Percentiles rank a stretch among this genome's conserved stretches.
Conservation (phyloP, 2,797 vertebrate species). For the Malacoctenus gilli region DNA sequence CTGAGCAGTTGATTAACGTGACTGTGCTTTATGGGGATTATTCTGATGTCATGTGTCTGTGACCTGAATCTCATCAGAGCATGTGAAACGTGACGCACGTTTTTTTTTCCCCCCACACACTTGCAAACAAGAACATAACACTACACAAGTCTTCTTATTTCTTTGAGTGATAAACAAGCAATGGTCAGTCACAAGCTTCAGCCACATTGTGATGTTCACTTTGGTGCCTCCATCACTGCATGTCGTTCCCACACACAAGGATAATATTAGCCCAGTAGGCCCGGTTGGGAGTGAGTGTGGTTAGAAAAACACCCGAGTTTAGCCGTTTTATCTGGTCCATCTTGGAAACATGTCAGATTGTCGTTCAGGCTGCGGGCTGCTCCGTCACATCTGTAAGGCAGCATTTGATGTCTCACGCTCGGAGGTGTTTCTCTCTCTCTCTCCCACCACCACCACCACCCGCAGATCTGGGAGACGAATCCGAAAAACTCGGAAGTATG, state of each 20-base stretch:
- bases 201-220: no score
- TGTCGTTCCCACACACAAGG: no score
- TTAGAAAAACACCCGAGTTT: background rate
- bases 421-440: slow-evolving; percentile 7
- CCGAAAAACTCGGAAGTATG: slow-evolving; percentile 94
- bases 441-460: no score
- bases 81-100: background rate
- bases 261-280: background rate
- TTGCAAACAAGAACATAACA: background rate
- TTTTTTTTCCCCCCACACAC: no score
- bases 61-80: background rate
- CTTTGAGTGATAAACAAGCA: no score
- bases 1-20: background rate
- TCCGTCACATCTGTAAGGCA: background rate
- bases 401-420: slow-evolving; percentile 7
- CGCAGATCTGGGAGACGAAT: slow-evolving; percentile 88
- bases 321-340: background rate
- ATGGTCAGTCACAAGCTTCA: no score
- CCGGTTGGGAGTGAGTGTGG: background rate
- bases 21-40: background rate
- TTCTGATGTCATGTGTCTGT: background rate
- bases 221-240: no score
- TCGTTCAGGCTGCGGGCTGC: background rate
- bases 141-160: no score
- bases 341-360: slow-evolving; percentile 9